Evolutionary conservation across 1,140 invertebrate genomes (phyloP).

Genomic region (Tenebrio molitor): DNA sequence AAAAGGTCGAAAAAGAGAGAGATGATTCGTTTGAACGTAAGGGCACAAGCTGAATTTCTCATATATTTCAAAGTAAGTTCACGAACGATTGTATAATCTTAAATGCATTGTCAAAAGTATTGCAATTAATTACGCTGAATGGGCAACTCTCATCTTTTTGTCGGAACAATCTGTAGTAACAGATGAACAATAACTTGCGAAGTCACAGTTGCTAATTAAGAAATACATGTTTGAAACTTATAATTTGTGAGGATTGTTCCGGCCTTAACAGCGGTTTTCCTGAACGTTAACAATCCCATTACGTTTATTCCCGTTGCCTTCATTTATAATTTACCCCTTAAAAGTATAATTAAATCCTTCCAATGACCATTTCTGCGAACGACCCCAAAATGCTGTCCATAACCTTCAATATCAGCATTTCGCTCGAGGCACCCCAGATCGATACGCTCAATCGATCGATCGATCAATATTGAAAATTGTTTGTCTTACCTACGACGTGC

Average conservation of each 20-base stretch:
- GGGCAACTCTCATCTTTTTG: slow-evolving; percentile 62
- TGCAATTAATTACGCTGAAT: slow-evolving; percentile 64
- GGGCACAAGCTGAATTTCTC: slow-evolving; percentile 24
- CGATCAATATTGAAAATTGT: no score
- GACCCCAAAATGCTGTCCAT: slow-evolving; percentile 19
- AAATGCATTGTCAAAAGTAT: slow-evolving; percentile 64
- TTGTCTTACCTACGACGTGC: slow-evolving; percentile 89
- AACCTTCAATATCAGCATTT: slow-evolving; percentile 9
- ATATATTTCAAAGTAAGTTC: slow-evolving; percentile 45
- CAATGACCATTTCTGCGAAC: not conserved
- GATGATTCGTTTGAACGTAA: slow-evolving; percentile 7
- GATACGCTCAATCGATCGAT: not conserved
- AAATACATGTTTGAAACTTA: slow-evolving; percentile 65
- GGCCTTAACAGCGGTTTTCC: slow-evolving; percentile 59
- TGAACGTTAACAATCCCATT: slow-evolving; percentile 50
- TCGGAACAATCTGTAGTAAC: slow-evolving; percentile 56
- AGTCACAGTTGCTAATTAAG: slow-evolving; percentile 66
- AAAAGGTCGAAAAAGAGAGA: not conserved
- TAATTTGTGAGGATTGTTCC: slow-evolving; percentile 64
- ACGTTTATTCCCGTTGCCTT: slow-evolving; percentile 32
- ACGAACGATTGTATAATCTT: slow-evolving; percentile 60
- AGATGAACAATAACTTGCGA: slow-evolving; percentile 66
- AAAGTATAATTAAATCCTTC: slow-evolving; percentile 27
- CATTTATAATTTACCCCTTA: slow-evolving; percentile 32
- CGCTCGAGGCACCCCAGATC: no score